Conservation (phyloP, 2,113 vertebrate genomes). For the Pteruthius melanotis region DNA sequence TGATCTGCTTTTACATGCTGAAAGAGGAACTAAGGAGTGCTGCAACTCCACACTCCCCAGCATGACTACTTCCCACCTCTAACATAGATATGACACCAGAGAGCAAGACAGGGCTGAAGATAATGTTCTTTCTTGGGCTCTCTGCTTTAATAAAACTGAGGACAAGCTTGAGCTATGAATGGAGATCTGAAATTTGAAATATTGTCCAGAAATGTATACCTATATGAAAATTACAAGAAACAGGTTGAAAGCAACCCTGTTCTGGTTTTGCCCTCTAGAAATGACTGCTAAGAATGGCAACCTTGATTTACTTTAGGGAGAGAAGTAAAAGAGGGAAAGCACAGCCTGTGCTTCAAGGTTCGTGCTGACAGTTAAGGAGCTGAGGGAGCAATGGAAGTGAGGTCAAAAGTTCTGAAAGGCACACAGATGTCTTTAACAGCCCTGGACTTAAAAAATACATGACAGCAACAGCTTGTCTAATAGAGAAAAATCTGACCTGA, state of each 20-base stretch:
- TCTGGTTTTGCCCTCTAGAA: background rate
- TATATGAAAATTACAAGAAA: background rate
- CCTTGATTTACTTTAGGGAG: slow-evolving; percentile 18
- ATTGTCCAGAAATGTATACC: background rate
- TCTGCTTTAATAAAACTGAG: background rate
- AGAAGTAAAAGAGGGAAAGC: background rate
- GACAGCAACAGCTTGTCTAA: slow-evolving; percentile 39
- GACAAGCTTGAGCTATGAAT: background rate
- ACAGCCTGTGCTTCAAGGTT: background rate
- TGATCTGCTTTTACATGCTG: background rate
- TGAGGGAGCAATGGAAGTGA: slow-evolving; percentile 47
- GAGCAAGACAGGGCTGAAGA: background rate
- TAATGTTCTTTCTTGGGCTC: background rate
- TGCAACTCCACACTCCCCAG: background rate
- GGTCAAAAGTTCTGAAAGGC: slow-evolving; percentile 59
- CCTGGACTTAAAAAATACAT: background rate
- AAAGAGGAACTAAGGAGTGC: background rate
- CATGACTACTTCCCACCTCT: accelerated
- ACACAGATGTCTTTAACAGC: slow-evolving; percentile 53
- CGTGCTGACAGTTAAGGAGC: slow-evolving; percentile 43
- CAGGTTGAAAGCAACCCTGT: background rate
- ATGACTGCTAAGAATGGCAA: background rate
- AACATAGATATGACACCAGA: background rate
- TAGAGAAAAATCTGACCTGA: slow-evolving; percentile 77
- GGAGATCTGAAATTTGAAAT: background rate